These are phyloP conservation scores for Pagetopsis macropterus DNA, from an alignment of 2,797 vertebrate species.

Conservation along the genomic window DNA sequence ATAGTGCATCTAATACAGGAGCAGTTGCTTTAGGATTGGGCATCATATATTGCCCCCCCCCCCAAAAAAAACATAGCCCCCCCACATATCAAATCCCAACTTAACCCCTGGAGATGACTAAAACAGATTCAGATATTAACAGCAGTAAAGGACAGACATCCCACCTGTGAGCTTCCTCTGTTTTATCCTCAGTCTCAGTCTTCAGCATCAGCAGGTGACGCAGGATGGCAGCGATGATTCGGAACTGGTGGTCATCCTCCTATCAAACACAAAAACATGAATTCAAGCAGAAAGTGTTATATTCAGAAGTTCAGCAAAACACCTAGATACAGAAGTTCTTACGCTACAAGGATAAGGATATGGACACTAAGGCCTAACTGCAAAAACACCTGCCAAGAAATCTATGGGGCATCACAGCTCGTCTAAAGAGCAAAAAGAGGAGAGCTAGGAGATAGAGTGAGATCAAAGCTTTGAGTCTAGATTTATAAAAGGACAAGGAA, in stretches of 20 bases:
- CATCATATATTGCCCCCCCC: too few relatives aligned
- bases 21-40: too few relatives aligned
- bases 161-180: conserved; percentile 97
- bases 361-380: not conserved
- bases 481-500: not conserved
- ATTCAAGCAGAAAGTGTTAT: not conserved
- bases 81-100: too few relatives aligned
- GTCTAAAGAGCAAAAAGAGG: not conserved
- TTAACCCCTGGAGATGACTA: not conserved
- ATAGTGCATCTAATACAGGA: too few relatives aligned
- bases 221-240: conserved; percentile 91
- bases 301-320: not conserved
- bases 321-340: not conserved
- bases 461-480: conserved; percentile 7
- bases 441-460: not conserved
- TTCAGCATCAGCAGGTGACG: conserved; percentile 93
- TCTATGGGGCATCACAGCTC: not conserved
- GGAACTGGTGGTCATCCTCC: conserved; percentile 93
- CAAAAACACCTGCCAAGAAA: conserved; percentile 9
- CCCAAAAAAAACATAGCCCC: too few relatives aligned
- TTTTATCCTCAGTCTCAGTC: conserved; percentile 94
- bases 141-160: conserved; percentile 50
- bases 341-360: not conserved
- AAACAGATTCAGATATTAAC: not conserved
- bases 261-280: conserved; percentile 64